Percentiles rank a stretch among this genome's conserved stretches.
Evolutionary conservation across 2,888 invertebrate genomes (phyloP).

Genomic region (Camptogramma bilineatum): DNA sequence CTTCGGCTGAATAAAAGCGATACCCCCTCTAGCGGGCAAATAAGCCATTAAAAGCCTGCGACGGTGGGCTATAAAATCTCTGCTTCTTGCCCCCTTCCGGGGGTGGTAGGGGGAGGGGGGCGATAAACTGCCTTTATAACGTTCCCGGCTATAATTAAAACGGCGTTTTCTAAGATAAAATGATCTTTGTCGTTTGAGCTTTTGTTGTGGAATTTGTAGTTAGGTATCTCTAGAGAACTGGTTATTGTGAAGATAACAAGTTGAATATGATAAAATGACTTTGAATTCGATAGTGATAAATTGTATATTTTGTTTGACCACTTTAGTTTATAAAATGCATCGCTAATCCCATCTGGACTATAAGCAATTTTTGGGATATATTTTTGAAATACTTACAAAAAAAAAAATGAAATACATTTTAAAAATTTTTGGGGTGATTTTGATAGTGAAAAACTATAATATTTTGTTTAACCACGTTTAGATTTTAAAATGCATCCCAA

Average conservation of each 20-base stretch:
- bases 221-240: neutral
- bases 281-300: no score
- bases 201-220: constrained; percentile 9
- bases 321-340: no score
- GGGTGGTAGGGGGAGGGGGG: constrained; percentile 61
- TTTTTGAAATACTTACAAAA: no score
- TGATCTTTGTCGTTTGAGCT: constrained; percentile 26
- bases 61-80: constrained; percentile 83
- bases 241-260: neutral
- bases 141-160: constrained; percentile 82
- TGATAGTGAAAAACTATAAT: no score
- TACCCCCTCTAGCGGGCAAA: constrained; percentile 79
- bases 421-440: no score
- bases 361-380: no score
- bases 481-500: no score
- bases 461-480: no score
- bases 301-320: no score
- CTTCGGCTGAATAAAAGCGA: constrained; percentile 72
- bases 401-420: no score
- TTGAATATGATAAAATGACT: no score
- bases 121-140: constrained; percentile 84
- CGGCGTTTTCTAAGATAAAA: constrained; percentile 77
- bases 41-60: constrained; percentile 84
- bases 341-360: no score
- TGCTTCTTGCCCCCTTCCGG: constrained; percentile 72